Evolutionary conservation across 2,888 invertebrate species (phyloP).

Genomic region (Tachina lurida): DNA sequence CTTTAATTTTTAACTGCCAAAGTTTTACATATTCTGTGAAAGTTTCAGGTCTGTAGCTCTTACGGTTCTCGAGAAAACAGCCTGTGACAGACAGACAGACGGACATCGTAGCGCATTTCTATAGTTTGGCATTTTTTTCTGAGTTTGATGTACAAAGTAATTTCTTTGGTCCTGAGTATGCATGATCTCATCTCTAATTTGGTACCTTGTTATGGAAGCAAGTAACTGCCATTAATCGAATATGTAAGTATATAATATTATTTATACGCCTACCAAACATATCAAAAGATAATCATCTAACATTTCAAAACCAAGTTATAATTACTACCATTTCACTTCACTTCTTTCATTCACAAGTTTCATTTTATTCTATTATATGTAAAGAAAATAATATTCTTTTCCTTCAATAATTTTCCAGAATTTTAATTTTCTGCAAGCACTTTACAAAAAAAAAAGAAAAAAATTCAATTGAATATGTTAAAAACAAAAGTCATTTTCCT

Average conservation of each 20-base stretch:
- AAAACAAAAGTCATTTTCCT: conserved; percentile 70
- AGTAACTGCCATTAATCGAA: background rate
- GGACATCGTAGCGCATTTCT: too few relatives aligned
- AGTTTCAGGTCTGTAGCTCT: too few relatives aligned
- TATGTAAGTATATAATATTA: background rate
- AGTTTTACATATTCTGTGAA: too few relatives aligned
- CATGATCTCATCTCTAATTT: too few relatives aligned
- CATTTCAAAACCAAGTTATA: background rate
- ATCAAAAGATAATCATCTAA: background rate
- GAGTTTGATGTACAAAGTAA: too few relatives aligned
- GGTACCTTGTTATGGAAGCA: background rate
- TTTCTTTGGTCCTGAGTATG: too few relatives aligned
- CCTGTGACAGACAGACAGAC: too few relatives aligned
- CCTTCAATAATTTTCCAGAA: conserved; percentile 53
- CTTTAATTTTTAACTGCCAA: too few relatives aligned
- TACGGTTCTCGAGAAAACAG: too few relatives aligned
- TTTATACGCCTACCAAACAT: background rate
- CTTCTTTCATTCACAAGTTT: conserved; percentile 20
- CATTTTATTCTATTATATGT: background rate
- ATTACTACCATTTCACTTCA: conserved; percentile 6
- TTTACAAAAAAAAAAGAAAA: conserved; percentile 11
- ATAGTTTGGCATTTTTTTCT: too few relatives aligned
- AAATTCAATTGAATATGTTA: conserved; percentile 59
- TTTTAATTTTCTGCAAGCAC: conserved; percentile 52
- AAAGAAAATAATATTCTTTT: conserved; percentile 6